Percentiles rank a stretch among this genome's conserved stretches.
phyloP scores from a whole-genome alignment of 35 echinoderm and acorn worm species.

The Ptychodera flava region DNA sequence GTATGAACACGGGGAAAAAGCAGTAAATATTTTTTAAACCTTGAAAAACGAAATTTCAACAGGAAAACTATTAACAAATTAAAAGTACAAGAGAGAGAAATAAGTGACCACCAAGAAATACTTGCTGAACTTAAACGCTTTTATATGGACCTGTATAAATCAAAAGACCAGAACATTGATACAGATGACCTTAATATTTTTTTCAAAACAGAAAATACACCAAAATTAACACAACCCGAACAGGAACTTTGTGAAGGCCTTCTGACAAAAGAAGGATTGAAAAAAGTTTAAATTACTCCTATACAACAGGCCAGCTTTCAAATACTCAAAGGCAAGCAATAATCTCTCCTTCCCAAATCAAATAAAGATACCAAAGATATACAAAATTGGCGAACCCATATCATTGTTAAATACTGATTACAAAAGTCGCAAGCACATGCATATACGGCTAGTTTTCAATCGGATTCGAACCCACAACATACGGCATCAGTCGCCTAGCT shows the following conservation, averaged over 20 bases:
- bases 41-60: conserved; percentile 11
- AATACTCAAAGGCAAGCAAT: not conserved
- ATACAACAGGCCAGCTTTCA: not conserved
- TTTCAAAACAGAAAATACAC: not conserved
- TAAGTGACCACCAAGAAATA: not conserved
- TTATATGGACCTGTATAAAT: conserved; percentile 21
- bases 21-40: not conserved
- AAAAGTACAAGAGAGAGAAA: not conserved
- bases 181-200: not conserved
- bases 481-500: too few species aligned
- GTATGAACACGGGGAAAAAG: conserved; percentile 14
- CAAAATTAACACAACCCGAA: not conserved
- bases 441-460: too few species aligned
- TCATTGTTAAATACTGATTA: conserved; percentile 31
- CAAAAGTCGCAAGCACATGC: conserved; percentile 17
- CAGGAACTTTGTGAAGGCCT: not conserved
- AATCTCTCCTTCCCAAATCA: conserved; percentile 16
- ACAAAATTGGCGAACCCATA: conserved; percentile 23
- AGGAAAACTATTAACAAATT: conserved; percentile 14
- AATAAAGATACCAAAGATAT: conserved; percentile 17
- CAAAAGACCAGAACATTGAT: not conserved
- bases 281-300: not conserved
- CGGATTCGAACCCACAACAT: too few species aligned
- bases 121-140: conserved; percentile 14
- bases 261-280: not conserved